A percentile compares a stretch with the other conserved stretches of the same genome.
Conservation (phyloP, 2,888 invertebrate genomes). For the Adela reaumurella region DNA sequence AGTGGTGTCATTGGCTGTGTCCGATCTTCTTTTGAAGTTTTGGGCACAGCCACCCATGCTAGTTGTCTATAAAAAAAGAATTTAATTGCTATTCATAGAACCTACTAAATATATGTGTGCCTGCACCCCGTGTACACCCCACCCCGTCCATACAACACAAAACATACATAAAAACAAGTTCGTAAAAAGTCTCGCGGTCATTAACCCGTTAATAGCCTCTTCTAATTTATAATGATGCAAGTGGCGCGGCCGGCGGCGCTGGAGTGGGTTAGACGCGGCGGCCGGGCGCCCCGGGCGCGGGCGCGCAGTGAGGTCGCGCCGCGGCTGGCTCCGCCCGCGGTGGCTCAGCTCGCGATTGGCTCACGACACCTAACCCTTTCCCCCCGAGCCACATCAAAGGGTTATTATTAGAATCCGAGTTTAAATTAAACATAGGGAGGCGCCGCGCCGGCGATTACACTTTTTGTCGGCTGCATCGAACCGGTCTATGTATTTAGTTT, state of each 20-base stretch:
- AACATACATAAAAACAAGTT: too few relatives aligned
- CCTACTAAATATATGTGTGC: too few relatives aligned
- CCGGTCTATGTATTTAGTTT: conserved; percentile 28
- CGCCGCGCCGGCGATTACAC: conserved; percentile 30
- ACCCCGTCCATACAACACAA: too few relatives aligned
- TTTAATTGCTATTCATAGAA: too few relatives aligned
- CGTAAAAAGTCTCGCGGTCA: neutral
- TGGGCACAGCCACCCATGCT: too few relatives aligned
- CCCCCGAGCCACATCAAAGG: conserved; percentile 26
- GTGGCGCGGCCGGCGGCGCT: neutral
- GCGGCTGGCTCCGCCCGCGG: neutral
- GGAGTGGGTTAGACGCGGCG: too few relatives aligned
- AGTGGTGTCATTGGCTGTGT: too few relatives aligned
- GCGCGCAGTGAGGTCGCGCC: too few relatives aligned
- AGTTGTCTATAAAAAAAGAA: too few relatives aligned
- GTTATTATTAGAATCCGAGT: conserved; percentile 43
- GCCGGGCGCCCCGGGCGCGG: too few relatives aligned
- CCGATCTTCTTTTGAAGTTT: too few relatives aligned
- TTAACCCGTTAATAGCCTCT: neutral
- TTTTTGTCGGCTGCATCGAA: conserved; percentile 31
- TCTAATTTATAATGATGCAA: neutral
- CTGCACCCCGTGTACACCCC: too few relatives aligned
- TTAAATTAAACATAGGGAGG: conserved; percentile 17
- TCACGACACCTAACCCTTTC: conserved; percentile 31
- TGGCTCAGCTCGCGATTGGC: neutral